Percentiles rank a stretch among this genome's conserved stretches.
Conservation (phyloP, 2,888 invertebrate genomes). For the Pseudococcus viburni region DNA sequence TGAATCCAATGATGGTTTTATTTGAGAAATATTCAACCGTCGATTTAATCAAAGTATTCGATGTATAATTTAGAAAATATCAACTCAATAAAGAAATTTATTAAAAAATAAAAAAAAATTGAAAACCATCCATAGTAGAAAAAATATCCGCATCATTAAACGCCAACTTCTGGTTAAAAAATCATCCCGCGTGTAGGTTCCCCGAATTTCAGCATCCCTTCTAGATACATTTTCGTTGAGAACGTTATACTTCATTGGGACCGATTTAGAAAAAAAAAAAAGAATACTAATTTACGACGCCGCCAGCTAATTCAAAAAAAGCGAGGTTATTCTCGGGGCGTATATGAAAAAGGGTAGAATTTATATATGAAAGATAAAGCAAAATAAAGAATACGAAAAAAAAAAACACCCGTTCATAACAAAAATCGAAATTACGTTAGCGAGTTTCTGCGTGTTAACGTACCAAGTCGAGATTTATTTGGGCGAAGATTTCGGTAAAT, state of each 20-base stretch:
- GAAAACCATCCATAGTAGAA: not conserved
- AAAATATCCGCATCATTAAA: slow-evolving; percentile 36
- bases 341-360: slow-evolving; percentile 41
- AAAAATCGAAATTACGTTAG: slow-evolving; percentile 55
- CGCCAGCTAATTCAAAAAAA: slow-evolving; percentile 31
- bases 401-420: slow-evolving; percentile 34
- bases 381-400: slow-evolving; percentile 45
- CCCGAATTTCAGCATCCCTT: not conserved
- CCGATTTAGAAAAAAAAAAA: slow-evolving; percentile 15
- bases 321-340: slow-evolving; percentile 30
- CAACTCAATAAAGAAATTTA: not conserved
- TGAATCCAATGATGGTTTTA: not conserved
- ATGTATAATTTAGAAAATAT: not conserved
- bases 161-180: slow-evolving; percentile 15
- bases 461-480: slow-evolving; percentile 40
- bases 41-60: not conserved
- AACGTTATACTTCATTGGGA: slow-evolving; percentile 10
- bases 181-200: not conserved
- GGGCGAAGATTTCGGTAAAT: slow-evolving; percentile 17
- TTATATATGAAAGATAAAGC: slow-evolving; percentile 37
- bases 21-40: not conserved
- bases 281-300: slow-evolving; percentile 43
- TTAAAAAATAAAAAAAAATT: not conserved
- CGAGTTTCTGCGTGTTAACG: slow-evolving; percentile 38
- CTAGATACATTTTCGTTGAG: not conserved